These are phyloP conservation scores for Calameuta idolon DNA, from an alignment of 2,888 invertebrate genomes.

Conservation along the genomic window DNA sequence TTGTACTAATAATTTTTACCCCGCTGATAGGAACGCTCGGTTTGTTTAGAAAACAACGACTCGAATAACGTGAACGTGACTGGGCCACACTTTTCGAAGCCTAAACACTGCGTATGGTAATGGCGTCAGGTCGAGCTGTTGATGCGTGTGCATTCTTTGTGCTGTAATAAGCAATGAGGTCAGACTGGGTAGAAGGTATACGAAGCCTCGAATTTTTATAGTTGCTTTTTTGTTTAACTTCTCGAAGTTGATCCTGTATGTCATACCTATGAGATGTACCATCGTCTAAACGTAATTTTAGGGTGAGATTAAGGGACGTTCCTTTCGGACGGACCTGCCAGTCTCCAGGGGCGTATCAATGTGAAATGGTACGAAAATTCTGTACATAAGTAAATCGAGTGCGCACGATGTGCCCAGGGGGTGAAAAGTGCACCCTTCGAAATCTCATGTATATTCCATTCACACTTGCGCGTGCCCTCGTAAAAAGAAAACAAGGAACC, in stretches of 20 bases:
- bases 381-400: slow-evolving; percentile 23
- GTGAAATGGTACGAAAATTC: slow-evolving; percentile 31
- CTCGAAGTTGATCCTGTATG: no score
- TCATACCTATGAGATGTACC: no score
- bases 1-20: slow-evolving; percentile 47
- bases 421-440: slow-evolving; percentile 26
- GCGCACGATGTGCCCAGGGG: slow-evolving; percentile 8
- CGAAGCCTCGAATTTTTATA: no score
- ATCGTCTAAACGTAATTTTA: slow-evolving; percentile 9
- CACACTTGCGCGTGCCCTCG: slow-evolving; percentile 44
- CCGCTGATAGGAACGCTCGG: slow-evolving; percentile 43
- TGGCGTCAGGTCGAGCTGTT: no score
- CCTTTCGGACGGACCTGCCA: background rate
- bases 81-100: slow-evolving; percentile 40
- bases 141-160: no score
- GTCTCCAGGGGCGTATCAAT: slow-evolving; percentile 53
- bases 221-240: no score
- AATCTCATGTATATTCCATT: slow-evolving; percentile 60
- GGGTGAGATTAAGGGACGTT: slow-evolving; percentile 28
- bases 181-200: no score
- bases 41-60: slow-evolving; percentile 26
- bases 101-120: slow-evolving; percentile 42
- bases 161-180: no score
- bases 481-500: slow-evolving; percentile 50
- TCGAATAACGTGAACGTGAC: slow-evolving; percentile 49